Evolutionary conservation across 1,140 invertebrate genomes (phyloP).

Genomic region (Drosophila lowei): DNA sequence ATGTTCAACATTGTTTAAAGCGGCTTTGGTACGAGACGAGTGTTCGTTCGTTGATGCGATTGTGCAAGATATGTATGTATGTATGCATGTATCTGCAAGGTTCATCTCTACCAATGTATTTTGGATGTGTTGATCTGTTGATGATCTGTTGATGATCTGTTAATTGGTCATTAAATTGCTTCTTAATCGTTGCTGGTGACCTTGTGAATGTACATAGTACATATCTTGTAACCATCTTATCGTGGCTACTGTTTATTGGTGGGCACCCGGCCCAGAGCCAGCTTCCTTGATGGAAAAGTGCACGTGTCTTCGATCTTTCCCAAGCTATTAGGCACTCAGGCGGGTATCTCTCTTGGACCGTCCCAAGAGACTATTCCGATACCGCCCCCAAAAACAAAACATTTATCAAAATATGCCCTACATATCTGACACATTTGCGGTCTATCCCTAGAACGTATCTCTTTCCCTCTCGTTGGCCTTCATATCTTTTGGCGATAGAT

Average conservation of each 20-base stretch:
- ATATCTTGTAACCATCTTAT: constrained; percentile 19
- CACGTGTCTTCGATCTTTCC: too few relatives aligned
- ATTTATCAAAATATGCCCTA: neutral
- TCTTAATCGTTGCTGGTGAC: constrained; percentile 60
- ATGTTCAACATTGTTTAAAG: constrained; percentile 48
- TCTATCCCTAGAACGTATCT: neutral
- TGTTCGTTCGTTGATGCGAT: constrained; percentile 24
- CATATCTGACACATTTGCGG: neutral
- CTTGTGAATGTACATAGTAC: constrained; percentile 22
- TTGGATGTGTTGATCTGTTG: constrained; percentile 7
- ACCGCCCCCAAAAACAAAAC: too few relatives aligned
- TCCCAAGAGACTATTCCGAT: too few relatives aligned
- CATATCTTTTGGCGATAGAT: constrained; percentile 30
- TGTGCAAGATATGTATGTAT: constrained; percentile 26
- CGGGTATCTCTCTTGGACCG: too few relatives aligned
- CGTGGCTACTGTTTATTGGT: too few relatives aligned
- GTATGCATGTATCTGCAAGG: neutral
- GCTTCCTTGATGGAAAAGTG: too few relatives aligned
- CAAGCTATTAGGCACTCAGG: too few relatives aligned
- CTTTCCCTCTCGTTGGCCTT: neutral
- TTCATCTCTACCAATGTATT: constrained; percentile 20
- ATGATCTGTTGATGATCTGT: constrained; percentile 38
- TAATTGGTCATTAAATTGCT: constrained; percentile 66
- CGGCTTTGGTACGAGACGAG: constrained; percentile 1
- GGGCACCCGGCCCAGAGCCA: too few relatives aligned